A percentile compares a stretch with the other conserved stretches of the same genome.
Evolutionary conservation across 2,888 invertebrate genomes (phyloP).

Genomic region (Athripsodes cinereus): DNA sequence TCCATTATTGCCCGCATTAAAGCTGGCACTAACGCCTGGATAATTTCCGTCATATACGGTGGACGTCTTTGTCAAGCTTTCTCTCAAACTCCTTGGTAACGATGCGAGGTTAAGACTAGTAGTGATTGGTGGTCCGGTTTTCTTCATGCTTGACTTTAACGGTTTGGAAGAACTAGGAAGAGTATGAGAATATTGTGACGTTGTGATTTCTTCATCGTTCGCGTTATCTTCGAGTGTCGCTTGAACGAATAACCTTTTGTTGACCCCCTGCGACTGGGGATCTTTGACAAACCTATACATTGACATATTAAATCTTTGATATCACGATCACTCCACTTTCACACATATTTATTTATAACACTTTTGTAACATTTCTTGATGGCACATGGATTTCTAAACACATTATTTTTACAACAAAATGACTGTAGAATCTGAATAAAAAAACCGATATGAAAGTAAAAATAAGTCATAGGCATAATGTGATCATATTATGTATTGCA

Average conservation of each 20-base stretch:
- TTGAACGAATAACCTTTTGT: constrained; percentile 70
- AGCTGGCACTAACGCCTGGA: constrained; percentile 43
- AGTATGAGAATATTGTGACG: constrained; percentile 8
- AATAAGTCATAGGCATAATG: background rate
- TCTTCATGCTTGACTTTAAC: constrained; percentile 49
- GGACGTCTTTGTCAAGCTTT: constrained; percentile 47
- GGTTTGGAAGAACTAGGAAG: constrained; percentile 35
- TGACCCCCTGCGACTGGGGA: constrained; percentile 36
- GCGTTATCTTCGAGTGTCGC: constrained; percentile 61
- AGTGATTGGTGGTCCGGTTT: constrained; percentile 56
- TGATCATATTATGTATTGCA: no score
- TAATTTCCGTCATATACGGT: constrained; percentile 49
- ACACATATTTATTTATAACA: background rate
- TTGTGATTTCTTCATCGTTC: constrained; percentile 35
- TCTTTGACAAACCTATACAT: constrained; percentile 81
- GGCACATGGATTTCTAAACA: background rate
- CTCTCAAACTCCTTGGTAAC: constrained; percentile 50
- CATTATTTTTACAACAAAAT: background rate
- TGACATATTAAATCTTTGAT: constrained; percentile 41
- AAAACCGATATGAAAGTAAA: background rate
- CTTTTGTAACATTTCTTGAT: background rate
- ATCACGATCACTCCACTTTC: background rate
- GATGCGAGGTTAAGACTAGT: constrained; percentile 54
- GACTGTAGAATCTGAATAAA: background rate
- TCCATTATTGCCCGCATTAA: constrained; percentile 42